Percentiles rank a stretch among this genome's conserved stretches.
phyloP scores from a whole-genome alignment of 2,888 invertebrate genomes.

The Acrobasis repandana region DNA sequence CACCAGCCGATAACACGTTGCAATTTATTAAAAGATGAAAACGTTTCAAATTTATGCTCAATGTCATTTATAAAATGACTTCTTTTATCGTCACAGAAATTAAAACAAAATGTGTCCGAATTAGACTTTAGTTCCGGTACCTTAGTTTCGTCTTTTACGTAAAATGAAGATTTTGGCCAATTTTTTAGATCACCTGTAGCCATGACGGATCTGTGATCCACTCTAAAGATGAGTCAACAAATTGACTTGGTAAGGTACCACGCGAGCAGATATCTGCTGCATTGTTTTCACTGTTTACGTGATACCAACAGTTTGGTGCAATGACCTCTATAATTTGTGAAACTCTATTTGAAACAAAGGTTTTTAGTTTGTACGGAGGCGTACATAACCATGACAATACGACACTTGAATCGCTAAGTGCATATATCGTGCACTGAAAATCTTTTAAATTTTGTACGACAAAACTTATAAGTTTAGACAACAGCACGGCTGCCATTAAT shows the following conservation, averaged over 20 bases:
- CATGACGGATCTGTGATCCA: too few relatives aligned
- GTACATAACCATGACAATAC: slow-evolving; percentile 26
- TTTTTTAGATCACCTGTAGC: background rate
- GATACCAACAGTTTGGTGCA: slow-evolving; percentile 15
- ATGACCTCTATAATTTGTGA: slow-evolving; percentile 20
- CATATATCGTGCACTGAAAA: slow-evolving; percentile 3
- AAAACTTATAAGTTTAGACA: slow-evolving; percentile 17
- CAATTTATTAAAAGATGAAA: background rate
- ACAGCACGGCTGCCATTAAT: background rate
- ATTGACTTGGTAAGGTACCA: slow-evolving; percentile 11
- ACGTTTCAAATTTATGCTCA: background rate
- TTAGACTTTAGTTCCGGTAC: background rate
- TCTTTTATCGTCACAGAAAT: background rate
- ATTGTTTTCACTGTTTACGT: slow-evolving; percentile 21
- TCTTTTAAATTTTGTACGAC: slow-evolving; percentile 20
- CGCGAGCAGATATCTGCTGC: slow-evolving; percentile 23
- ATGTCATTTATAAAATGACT: background rate
- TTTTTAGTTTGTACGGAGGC: slow-evolving; percentile 24
- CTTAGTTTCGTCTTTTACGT: background rate
- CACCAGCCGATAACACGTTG: background rate
- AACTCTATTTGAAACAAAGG: background rate
- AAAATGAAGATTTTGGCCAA: background rate
- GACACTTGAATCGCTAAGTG: too few relatives aligned
- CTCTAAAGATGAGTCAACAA: too few relatives aligned
- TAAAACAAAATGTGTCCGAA: background rate